A percentile compares a stretch with the other conserved stretches of the same genome.
Evolutionary conservation across 2,888 invertebrate genomes (phyloP).

Genomic region (Patella ulyssiponensis): DNA sequence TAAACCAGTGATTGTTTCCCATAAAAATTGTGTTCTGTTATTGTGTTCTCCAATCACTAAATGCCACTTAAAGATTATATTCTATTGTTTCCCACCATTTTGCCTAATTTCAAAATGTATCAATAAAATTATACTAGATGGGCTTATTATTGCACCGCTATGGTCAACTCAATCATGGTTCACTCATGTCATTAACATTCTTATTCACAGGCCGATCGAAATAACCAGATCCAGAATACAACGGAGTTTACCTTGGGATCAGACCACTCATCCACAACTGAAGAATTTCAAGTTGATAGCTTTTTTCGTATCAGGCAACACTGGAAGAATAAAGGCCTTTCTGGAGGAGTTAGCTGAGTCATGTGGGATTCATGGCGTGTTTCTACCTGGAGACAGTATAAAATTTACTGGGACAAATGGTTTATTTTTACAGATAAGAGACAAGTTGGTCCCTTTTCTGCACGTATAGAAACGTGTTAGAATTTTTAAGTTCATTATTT

Average conservation of each 20-base stretch:
- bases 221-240: constrained; percentile 17
- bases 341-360: too few relatives aligned
- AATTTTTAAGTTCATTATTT: constrained; percentile 26
- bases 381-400: constrained; percentile 33
- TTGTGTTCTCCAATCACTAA: too few relatives aligned
- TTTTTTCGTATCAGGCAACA: constrained; percentile 35
- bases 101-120: constrained; percentile 32
- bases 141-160: constrained; percentile 29
- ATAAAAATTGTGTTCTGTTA: too few relatives aligned
- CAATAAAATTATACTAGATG: constrained; percentile 31
- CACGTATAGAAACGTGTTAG: constrained; percentile 27
- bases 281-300: constrained; percentile 29
- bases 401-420: constrained; percentile 30
- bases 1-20: too few relatives aligned
- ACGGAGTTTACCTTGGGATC: constrained; percentile 21
- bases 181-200: constrained; percentile 19
- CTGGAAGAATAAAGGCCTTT: constrained; percentile 24
- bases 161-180: constrained; percentile 42
- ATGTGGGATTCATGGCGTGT: constrained; percentile 33
- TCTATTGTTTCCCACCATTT: constrained; percentile 41
- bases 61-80: too few relatives aligned
- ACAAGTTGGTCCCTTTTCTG: constrained; percentile 32
- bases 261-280: constrained; percentile 14
- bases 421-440: constrained; percentile 29
- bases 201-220: constrained; percentile 21